Base-by-base conservation (phyloP, 2,888 invertebrate genomes). In the Cheilosia variabilis region DNA sequence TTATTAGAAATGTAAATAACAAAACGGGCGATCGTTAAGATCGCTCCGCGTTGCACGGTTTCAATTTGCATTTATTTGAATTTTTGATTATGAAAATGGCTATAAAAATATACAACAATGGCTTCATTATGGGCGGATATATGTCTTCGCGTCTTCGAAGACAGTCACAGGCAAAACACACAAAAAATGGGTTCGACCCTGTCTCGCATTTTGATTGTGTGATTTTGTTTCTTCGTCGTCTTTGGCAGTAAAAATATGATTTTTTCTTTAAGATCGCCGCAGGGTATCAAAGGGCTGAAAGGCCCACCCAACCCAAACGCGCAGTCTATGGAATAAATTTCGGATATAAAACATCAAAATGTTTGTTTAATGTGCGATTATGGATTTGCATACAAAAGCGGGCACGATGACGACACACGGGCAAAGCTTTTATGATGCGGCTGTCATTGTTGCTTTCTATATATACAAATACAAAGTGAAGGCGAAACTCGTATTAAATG, bases 311-410 rank as follows among this genome's bases (percentile, higher is more conserved):
- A 45, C 81, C 76, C 53, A 73, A 55, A 27, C 15, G 4, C 2
- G 22, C 57, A 19, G 22, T 19, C 34, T 43, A 60, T 19, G 19
- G 66, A 24, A 78, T 57, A 60, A 57, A 71, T 47, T 73, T 82
- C 31, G 22, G 58, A 86, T 55, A 45, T 27, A 62, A 76, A 72
- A 76, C 55, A 81, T 86, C 76, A 86, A 86, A 86, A 86, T 86
- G 86, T 86, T 86, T 86, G 86, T 86, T 86, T 86, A 81, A 86
- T 86, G 68, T 60, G 81, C 81, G 72, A 86, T 81, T 86, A 86
- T 81, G 66, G 76, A 86, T 86, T 86, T 81, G 86, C 86, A 86
- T 80, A 86, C 73, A 86, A 79, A 71, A 60, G 80, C 63, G 75
- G 72, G 80, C 80, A 31, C 24, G 60, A 41, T 43, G 27, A 13